Evolutionary conservation across 2,888 invertebrate genomes (phyloP), one percentile per base, ranked within the genome.

Genomic region (Patella pellucida): DNA sequence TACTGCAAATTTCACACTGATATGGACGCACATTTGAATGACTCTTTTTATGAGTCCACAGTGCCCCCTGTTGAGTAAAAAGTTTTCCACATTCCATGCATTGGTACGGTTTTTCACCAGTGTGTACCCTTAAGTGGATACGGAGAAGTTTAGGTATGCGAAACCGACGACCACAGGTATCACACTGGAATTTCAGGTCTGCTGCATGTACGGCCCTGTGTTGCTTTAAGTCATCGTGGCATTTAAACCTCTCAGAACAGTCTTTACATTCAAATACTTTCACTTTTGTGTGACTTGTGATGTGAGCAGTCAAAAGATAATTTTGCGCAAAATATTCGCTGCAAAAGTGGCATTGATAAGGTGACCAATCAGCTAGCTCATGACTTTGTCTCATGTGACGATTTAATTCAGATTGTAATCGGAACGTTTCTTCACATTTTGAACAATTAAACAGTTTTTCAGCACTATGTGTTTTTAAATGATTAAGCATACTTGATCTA

Each of bases 81-180:
- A 56, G 68, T 52, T 71, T 70, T 71, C 72, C 54, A 19, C 72
- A 70, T 9, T 67, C 71, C n/a, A 62, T 52, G 14, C 75, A 67
- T 23, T 19, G 67, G 19, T 72, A 41, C 12, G 70, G 31, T 4
- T 31, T 19, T 19, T 27, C 56, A 15, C 81, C 80, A 81, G 76
- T 79, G 79, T 74, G 79, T 72, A 69, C 41, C n/a, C 50, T 19
- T 62, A 62, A 23, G 23, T 62, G 69, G 12, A 51, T 51, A 19
- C 19, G 19, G 5, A 51, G 41, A 69, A 69, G 69, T 31, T 69
- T 51, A 19, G 23, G n/a, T 23, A 69, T 23, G n/a, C 69, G 19
- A 51, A 51, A 69, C 69, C 31, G 69, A 19, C 62, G 19, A 23
- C 62, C 62, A 14, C 62, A 62, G 23, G 62, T 62, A 62, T 62